Base-by-base conservation (phyloP, 2,113 vertebrate genomes). In the Nycticorax nycticorax region DNA sequence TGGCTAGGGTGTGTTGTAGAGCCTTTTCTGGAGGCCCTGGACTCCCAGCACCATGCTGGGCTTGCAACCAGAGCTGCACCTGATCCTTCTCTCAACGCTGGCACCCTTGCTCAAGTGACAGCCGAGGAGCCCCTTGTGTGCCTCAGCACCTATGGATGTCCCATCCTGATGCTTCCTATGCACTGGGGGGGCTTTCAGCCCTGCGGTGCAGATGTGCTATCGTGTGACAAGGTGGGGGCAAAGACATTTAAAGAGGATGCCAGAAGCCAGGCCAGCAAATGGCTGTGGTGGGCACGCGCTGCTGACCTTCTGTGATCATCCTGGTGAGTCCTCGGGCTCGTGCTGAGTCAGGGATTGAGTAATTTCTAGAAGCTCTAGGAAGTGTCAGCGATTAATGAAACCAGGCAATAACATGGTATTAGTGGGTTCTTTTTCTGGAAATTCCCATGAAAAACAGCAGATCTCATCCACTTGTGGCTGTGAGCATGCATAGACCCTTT, bases 321-420 rank as follows among this genome's bases (percentile, higher is more conserved):
- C 33, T 59, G 63, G 71, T 88, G 39, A 73, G 64, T 77, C 85
- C 57, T 60, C 28, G 41, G 86, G 57, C 71, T 76, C 2, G 0
- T 76, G 78, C 95, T 74, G 92, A 96, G 79, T 89, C 91, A 81
- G 71, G 71, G 43, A 9, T 92, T 88, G 85, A 85, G 92, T 82
- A 94, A 90, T 90, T 96, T 90, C 82, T 94, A 80, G 90, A 95
- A 92, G 76, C 79, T 79, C 69, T 68, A 76, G 78, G 77, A 97
- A 93, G 28, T 67, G 72, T 94, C 73, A 66, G 92, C 0, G 2
- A 88, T 87, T 95, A 92, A 93, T 88, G 93, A 94, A 93, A 81
- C 68, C 50, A 37, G 43, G 83, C 93, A 80, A 45, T 81, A 91
- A 56, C 19, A 12, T 64, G 91, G 88, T 64, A 87, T 91, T 93